A percentile compares a stretch with the other conserved stretches of the same genome.
phyloP scores from a whole-genome alignment of 2,797 vertebrate genomes.

The Hippoglossus hippoglossus region DNA sequence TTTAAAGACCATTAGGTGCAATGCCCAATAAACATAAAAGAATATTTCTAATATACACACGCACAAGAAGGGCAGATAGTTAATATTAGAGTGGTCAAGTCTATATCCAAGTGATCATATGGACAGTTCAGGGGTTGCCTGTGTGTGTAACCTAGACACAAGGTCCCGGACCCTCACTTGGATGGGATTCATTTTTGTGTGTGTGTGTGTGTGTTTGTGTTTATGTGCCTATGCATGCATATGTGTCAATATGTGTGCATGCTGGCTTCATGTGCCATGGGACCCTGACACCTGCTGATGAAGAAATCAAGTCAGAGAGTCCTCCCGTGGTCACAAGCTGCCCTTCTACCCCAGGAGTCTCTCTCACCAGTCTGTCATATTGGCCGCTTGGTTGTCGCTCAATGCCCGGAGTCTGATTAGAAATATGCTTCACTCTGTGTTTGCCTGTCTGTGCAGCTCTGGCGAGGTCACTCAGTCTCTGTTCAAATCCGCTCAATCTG shows the following conservation, averaged over 20 bases:
- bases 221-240: conserved; percentile 18
- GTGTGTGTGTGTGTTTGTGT: conserved; percentile 17
- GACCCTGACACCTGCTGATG: conserved; percentile 79
- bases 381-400: conserved; percentile 57
- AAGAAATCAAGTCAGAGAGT: conserved; percentile 81
- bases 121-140: conserved; percentile 68
- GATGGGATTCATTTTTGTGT: conserved; percentile 31
- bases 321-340: conserved; percentile 81
- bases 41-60: neutral
- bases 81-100: conserved; percentile 29
- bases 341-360: conserved; percentile 74
- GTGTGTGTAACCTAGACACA: conserved; percentile 50
- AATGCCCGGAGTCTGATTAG: conserved; percentile 62
- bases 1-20: neutral
- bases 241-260: conserved; percentile 48
- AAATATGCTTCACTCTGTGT: conserved; percentile 69
- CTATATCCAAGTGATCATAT: conserved; percentile 62
- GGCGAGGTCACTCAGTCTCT: conserved; percentile 11
- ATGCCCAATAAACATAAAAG: neutral
- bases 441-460: conserved; percentile 24
- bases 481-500: conserved; percentile 1
- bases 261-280: conserved; percentile 60
- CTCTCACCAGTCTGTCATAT: conserved; percentile 75
- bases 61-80: neutral
- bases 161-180: conserved; percentile 54